Percentiles rank a stretch among this genome's conserved stretches.
Conservation (phyloP, 37 sponge, comb jelly and placozoan genomes). For the Aplysina aerophoba region DNA sequence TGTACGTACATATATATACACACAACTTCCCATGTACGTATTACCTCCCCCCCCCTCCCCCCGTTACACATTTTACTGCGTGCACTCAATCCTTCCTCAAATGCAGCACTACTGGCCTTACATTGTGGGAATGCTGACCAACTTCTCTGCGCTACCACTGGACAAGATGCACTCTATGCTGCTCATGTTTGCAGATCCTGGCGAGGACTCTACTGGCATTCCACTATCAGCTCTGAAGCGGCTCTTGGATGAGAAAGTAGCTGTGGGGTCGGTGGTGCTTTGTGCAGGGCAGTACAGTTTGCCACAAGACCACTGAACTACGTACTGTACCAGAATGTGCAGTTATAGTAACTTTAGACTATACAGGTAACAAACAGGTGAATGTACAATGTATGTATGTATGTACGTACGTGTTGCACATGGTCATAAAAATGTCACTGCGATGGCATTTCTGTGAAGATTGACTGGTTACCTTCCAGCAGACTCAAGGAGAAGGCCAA, state of each 20-base stretch:
- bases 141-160: conserved; percentile 62
- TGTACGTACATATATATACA: no score
- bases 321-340: no score
- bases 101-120: conserved; percentile 75
- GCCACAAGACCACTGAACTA: not conserved
- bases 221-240: conserved; percentile 61
- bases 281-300: not conserved
- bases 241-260: conserved; percentile 80
- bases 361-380: no score
- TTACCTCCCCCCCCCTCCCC: no score
- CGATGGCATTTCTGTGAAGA: not conserved
- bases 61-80: no score
- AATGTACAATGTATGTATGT: no score
- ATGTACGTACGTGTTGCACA: no score
- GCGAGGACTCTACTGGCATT: conserved; percentile 10
- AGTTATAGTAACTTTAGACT: no score
- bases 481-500: conserved; percentile 57
- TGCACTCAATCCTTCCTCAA: not conserved
- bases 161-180: conserved; percentile 80
- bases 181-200: conserved; percentile 74
- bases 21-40: no score
- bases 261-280: not conserved
- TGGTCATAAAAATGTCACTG: no score
- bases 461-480: conserved; percentile 34
- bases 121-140: conserved; percentile 84